phyloP scores from a whole-genome alignment of 2,888 invertebrate species.

The Salticus scenicus region DNA sequence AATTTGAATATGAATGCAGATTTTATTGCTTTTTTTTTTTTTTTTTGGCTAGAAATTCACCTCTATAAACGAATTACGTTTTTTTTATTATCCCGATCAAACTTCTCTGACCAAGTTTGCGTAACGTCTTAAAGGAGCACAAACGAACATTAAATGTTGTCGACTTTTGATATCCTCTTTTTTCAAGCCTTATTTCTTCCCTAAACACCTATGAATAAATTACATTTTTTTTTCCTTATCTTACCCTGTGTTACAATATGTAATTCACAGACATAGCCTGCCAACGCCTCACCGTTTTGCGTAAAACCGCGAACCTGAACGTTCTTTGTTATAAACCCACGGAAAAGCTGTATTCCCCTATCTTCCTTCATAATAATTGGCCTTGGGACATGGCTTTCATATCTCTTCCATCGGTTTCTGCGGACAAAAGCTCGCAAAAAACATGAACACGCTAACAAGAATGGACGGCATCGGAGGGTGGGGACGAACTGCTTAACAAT shows the following conservation, averaged over 20 bases:
- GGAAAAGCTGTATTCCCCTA: slow-evolving; percentile 10
- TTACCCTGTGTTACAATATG: not conserved
- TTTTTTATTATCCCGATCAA: not conserved
- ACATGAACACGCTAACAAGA: slow-evolving; percentile 49
- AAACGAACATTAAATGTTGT: not conserved
- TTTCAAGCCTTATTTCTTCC: not conserved
- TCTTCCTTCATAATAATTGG: slow-evolving; percentile 59
- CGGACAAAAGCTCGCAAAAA: slow-evolving; percentile 1
- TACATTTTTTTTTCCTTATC: not conserved
- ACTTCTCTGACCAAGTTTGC: not conserved
- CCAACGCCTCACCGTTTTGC: slow-evolving; percentile 23
- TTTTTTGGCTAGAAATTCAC: too few relatives aligned
- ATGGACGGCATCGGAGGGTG: slow-evolving; percentile 11
- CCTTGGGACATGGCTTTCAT: slow-evolving; percentile 59
- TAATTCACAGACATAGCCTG: slow-evolving; percentile 1
- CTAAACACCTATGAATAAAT: slow-evolving; percentile 5
- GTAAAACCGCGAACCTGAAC: not conserved
- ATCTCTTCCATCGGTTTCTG: slow-evolving; percentile 48
- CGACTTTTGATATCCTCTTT: slow-evolving; percentile 4
- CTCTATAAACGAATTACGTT: too few relatives aligned
- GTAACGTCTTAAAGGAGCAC: not conserved
- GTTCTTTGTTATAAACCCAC: not conserved
- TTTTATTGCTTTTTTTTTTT: too few relatives aligned
- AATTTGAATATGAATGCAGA: too few relatives aligned
- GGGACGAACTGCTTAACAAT: slow-evolving; percentile 34